phyloP scores from a whole-genome alignment of 2,797 vertebrate species.

The Acanthopagrus latus region DNA sequence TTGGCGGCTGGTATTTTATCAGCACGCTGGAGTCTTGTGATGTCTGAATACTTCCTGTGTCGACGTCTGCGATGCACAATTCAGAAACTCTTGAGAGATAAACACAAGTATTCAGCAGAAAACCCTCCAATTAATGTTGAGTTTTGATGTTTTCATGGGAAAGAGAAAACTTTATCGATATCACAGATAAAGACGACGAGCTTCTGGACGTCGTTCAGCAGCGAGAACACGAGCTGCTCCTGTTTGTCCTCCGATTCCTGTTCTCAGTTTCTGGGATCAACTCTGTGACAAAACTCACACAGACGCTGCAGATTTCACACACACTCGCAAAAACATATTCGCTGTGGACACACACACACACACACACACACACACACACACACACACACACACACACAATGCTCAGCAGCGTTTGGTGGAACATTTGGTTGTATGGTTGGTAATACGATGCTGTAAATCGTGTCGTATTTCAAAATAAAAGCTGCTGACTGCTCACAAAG shows the following conservation, averaged over 20 bases:
- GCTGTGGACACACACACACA: conserved; percentile 7
- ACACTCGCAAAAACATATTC: conserved; percentile 41
- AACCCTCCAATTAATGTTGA: no score
- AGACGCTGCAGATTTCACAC: conserved; percentile 54
- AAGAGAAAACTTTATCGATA: no score
- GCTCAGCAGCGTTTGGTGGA: conserved; percentile 47
- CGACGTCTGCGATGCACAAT: no score
- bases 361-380: neutral
- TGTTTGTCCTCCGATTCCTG: conserved; percentile 20
- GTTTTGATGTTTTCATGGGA: no score
- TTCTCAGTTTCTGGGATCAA: conserved; percentile 19
- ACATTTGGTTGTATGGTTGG: conserved; percentile 59
- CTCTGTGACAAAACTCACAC: conserved; percentile 61
- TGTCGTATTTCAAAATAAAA: conserved; percentile 58
- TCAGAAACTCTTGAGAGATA: no score
- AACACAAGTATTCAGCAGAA: no score
- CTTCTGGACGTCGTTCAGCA: neutral
- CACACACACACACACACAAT: conserved; percentile 15
- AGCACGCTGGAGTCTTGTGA: no score
- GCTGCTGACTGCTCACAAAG: conserved; percentile 19
- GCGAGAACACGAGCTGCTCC: conserved; percentile 18
- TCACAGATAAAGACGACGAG: no score
- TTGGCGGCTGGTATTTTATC: no score
- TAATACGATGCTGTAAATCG: conserved; percentile 44
- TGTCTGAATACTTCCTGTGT: no score